Conservation (phyloP, 2,113 vertebrate genomes). For the Ctenomys sociabilis region DNA sequence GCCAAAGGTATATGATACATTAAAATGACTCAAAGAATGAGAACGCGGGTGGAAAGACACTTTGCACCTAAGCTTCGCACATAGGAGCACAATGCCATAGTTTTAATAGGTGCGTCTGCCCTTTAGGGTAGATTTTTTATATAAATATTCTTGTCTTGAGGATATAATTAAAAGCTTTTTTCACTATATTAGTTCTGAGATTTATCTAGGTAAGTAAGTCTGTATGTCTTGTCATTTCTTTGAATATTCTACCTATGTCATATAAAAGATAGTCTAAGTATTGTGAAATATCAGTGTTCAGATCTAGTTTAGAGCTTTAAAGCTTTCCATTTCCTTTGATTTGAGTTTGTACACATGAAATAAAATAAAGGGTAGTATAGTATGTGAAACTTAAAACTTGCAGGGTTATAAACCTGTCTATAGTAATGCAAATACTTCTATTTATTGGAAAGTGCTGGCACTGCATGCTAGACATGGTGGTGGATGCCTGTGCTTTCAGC, state of each 20-base stretch:
- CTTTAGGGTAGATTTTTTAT: background rate
- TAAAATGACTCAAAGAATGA: background rate
- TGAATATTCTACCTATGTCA: background rate
- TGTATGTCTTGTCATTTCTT: background rate
- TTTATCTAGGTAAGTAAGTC: background rate
- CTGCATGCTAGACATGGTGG: background rate
- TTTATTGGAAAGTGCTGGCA: background rate
- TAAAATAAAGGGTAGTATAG: background rate
- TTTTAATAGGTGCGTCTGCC: background rate
- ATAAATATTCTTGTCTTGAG: background rate
- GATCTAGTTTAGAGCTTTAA: background rate
- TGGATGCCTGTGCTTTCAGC: background rate
- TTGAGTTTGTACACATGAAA: background rate
- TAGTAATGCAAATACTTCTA: background rate
- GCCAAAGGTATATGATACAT: background rate
- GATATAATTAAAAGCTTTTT: background rate
- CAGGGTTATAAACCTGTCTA: background rate
- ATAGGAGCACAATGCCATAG: background rate
- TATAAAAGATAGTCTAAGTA: background rate
- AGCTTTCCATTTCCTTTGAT: background rate
- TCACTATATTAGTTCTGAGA: background rate
- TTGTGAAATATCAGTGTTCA: background rate
- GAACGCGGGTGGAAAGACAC: background rate
- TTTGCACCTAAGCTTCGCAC: background rate
- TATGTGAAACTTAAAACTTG: background rate